Percentiles rank a stretch among this genome's conserved stretches.
Evolutionary conservation across 2,113 vertebrate genomes (phyloP).

Genomic region (Lucifuga dentata): DNA sequence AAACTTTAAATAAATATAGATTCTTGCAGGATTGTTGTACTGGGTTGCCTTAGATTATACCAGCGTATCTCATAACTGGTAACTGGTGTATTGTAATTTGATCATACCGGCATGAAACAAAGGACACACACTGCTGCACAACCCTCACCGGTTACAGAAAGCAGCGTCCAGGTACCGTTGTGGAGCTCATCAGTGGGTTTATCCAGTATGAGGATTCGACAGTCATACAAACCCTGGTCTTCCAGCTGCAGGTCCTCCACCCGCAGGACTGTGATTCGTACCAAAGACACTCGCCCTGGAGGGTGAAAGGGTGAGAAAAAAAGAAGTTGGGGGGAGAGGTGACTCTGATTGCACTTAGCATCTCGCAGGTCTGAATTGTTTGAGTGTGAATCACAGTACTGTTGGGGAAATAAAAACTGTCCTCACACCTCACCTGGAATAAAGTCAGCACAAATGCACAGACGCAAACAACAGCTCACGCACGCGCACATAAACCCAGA

Average conservation of each 20-base stretch:
- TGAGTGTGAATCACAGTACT: conserved; percentile 9
- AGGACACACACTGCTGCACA: not conserved
- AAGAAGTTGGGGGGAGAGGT: not conserved
- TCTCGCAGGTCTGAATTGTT: conserved; percentile 15
- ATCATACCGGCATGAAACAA: not conserved
- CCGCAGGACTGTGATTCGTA: conserved; percentile 84
- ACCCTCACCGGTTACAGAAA: conserved; percentile 88
- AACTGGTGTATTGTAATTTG: too few species aligned
- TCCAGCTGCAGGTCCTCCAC: conserved; percentile 84
- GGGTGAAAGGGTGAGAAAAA: too few species aligned
- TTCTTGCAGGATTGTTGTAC: too few species aligned
- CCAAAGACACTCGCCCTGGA: conserved; percentile 89
- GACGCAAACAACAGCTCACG: conserved; percentile 4
- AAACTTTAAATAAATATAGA: too few species aligned
- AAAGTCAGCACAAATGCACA: conserved; percentile 1
- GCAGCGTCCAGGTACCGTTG: conserved; percentile 91
- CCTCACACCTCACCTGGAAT: conserved; percentile 31
- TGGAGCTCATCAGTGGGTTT: conserved; percentile 85
- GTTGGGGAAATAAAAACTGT: conserved; percentile 15
- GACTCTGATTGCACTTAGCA: conserved; percentile 36
- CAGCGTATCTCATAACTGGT: too few species aligned
- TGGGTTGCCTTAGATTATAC: too few species aligned
- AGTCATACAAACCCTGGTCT: conserved; percentile 95
- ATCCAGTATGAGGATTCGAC: conserved; percentile 90
- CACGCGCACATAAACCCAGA: conserved; percentile 12